These are phyloP conservation scores for Cyanistes caeruleus DNA, from an alignment of 2,113 vertebrate species.

Conservation along the genomic window DNA sequence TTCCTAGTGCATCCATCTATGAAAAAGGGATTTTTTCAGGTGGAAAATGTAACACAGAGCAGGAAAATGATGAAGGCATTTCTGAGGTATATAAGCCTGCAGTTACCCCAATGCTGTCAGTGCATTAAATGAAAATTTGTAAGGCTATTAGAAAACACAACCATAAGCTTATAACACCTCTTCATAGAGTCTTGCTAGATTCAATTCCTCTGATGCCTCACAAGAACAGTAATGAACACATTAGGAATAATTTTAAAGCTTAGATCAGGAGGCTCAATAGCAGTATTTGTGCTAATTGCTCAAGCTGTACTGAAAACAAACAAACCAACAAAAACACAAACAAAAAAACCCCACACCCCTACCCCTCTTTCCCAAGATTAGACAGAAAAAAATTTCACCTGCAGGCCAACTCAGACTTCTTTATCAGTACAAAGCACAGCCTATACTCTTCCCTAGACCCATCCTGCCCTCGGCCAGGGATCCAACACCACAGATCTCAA, in stretches of 20 bases:
- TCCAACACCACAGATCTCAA: not conserved
- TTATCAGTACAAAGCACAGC: not conserved
- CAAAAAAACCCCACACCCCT: fast-evolving
- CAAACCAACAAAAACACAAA: not conserved
- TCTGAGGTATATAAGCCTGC: not conserved
- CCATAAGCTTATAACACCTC: not conserved
- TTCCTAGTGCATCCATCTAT: not conserved
- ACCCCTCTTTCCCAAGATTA: not conserved
- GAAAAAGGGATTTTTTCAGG: not conserved
- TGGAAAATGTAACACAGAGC: not conserved
- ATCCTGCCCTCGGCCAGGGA: not conserved
- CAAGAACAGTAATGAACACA: not conserved
- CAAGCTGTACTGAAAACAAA: not conserved
- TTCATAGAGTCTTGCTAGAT: not conserved
- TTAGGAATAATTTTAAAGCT: not conserved
- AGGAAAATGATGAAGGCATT: not conserved
- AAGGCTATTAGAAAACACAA: not conserved
- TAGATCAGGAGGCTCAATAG: not conserved
- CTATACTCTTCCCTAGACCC: not conserved
- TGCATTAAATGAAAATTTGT: not conserved
- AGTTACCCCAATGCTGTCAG: not conserved
- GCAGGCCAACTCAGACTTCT: not conserved
- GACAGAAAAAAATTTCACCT: not conserved
- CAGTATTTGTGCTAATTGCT: not conserved
- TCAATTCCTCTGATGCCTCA: not conserved